Percentiles rank a stretch among this genome's conserved stretches.
Evolutionary conservation across 2,113 vertebrate species (phyloP).

Genomic region (Sceloporus tristichus): DNA sequence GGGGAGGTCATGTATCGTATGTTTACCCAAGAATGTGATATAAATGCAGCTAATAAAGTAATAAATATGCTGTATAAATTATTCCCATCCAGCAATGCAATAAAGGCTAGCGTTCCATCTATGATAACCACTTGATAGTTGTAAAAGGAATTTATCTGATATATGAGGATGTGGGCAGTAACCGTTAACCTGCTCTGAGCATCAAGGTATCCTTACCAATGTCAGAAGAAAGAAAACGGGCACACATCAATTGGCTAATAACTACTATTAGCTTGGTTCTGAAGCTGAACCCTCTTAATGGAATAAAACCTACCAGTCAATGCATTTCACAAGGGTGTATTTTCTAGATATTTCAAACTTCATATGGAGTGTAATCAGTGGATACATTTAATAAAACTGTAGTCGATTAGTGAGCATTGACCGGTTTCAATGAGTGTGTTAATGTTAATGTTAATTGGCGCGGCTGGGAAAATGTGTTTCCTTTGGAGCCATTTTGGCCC

Average conservation of each 20-base stretch:
- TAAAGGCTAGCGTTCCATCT: not conserved
- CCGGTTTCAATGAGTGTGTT: not conserved
- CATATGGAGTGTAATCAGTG: not conserved
- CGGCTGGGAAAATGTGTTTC: not conserved
- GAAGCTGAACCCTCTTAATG: not conserved
- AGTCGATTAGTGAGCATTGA: not conserved
- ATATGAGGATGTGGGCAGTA: not conserved
- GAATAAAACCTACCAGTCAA: not conserved
- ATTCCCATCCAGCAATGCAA: no score
- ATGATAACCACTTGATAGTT: no score
- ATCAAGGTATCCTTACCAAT: no score
- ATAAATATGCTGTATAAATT: no score
- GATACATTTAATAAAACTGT: not conserved
- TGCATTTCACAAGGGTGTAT: not conserved
- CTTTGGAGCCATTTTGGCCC: not conserved
- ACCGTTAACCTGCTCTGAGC: not conserved
- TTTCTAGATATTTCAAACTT: not conserved
- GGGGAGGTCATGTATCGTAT: no score
- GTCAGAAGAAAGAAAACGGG: not conserved
- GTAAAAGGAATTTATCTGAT: not conserved
- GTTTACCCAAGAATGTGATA: no score
- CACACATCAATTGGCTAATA: no score
- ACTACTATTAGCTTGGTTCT: not conserved
- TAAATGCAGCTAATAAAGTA: no score
- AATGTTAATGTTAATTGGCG: not conserved